Evolutionary conservation across 2,113 vertebrate species (phyloP), one percentile per base, ranked within the genome.

Genomic region (Caranx ignobilis): DNA sequence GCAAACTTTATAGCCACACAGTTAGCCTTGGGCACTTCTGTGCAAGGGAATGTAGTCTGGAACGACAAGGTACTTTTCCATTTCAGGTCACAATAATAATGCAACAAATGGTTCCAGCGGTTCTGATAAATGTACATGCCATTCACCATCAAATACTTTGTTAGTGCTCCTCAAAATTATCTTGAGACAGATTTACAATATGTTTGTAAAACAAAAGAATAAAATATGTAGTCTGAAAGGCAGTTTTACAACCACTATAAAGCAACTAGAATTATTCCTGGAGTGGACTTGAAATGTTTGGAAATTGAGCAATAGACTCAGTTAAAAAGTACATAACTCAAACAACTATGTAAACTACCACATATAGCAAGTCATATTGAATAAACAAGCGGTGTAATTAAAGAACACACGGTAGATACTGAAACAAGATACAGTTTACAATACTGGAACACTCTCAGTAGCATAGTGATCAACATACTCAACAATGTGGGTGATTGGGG

Each of bases 401-500:
- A 35, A 4, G 18, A 47, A 5, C 7, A 39, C 9, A 60, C 34
- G 48, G 71, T 66, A 39, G 32, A 63, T 59, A 47, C 11, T 37
- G 7, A 71, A 67, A 62, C 21, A 81, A 70, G 41, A 73, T 68
- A 39, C 26, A 31, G 59, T 48, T 43, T 32, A 45, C 34, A 52
- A 19, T 57, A 55, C 79, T 50, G 1, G 21, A 78, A n/a, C 43
- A 35, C 32, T 26, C 61, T 61, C 3, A 70, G 67, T n/a, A 66
- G 52, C 56, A 50, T 10, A 62, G 50, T 45, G 32, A 85, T 72
- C 56, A 68, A 72, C 54, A 67, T 62, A 67, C 11, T 2, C 18
- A 72, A 45, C 34, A 62, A 64, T 72, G 19, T 43, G 34, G 39
- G 45, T 47, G 57, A 37, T 11, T 0, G 2, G 19, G 19, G 6